These are phyloP conservation scores for Oncorhynchus masou DNA, from an alignment of 2,113 vertebrate genomes.

Conservation along the genomic window DNA sequence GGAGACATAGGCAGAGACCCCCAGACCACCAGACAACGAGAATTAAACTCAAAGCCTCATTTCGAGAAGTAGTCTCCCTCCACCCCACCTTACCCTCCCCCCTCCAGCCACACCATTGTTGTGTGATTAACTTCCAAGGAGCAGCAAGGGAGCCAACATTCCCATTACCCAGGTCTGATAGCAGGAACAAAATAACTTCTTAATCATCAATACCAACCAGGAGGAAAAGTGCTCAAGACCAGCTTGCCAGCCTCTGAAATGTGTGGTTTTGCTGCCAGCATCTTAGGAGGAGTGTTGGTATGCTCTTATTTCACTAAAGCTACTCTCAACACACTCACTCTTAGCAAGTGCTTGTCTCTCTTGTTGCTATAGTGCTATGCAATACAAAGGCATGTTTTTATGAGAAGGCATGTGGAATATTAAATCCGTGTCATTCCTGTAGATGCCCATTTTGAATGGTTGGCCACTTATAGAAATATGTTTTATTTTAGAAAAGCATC, in stretches of 20 bases:
- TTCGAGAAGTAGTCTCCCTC: slow-evolving; percentile 53
- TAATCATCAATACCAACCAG: slow-evolving; percentile 66
- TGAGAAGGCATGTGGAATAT: slow-evolving; percentile 4
- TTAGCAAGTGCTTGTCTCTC: slow-evolving; percentile 30
- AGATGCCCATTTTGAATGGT: not conserved
- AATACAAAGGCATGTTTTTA: slow-evolving; percentile 18
- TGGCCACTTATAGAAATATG: not conserved
- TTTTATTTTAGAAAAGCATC: too few relatives aligned
- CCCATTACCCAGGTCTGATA: slow-evolving; percentile 61
- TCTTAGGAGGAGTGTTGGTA: slow-evolving; percentile 16
- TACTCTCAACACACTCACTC: slow-evolving; percentile 44
- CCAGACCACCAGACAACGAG: slow-evolving; percentile 61
- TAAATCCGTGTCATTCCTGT: slow-evolving; percentile 20
- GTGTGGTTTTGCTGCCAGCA: slow-evolving; percentile 53
- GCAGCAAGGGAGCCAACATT: slow-evolving; percentile 57
- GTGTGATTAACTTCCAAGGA: slow-evolving; percentile 76
- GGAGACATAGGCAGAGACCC: not conserved
- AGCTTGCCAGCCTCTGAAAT: slow-evolving; percentile 36
- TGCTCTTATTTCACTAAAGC: slow-evolving; percentile 38
- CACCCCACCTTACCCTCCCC: slow-evolving; percentile 46
- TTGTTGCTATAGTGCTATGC: slow-evolving; percentile 50
- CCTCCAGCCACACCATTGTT: slow-evolving; percentile 66
- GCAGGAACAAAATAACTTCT: slow-evolving; percentile 58
- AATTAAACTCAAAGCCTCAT: slow-evolving; percentile 68
- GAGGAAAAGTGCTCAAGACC: slow-evolving; percentile 47